phyloP scores from a whole-genome alignment of 2,113 vertebrate species.

The Falcunculus frontatus region DNA sequence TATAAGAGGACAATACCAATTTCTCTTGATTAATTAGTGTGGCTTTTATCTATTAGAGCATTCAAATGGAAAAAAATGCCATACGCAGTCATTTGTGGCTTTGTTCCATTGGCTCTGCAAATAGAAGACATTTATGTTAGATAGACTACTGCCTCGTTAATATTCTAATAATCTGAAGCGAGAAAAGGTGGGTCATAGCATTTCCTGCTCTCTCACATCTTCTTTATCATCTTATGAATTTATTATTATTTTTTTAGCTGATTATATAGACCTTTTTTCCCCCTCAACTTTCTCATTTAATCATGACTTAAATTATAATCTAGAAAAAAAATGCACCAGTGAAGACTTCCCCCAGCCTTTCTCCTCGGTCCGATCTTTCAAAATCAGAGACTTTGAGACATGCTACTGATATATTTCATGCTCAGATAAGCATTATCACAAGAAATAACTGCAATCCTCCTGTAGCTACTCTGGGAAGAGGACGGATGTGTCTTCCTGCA shows the following conservation, averaged over 20 bases:
- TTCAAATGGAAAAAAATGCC: constrained; percentile 65
- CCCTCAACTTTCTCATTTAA: not conserved
- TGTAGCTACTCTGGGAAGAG: constrained; percentile 69
- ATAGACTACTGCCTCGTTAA: not conserved
- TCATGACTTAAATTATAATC: not conserved
- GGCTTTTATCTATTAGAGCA: not conserved
- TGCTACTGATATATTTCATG: not conserved
- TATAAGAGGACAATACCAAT: not conserved
- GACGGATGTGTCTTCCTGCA: constrained; percentile 50
- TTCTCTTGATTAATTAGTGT: not conserved
- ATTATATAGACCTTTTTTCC: not conserved
- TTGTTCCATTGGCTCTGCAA: constrained; percentile 76
- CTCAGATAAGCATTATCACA: not conserved
- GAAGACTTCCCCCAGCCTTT: not conserved
- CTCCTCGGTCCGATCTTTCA: not conserved
- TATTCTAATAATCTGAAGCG: not conserved
- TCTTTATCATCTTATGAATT: not conserved
- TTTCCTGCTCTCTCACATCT: not conserved
- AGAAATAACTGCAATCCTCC: constrained; percentile 53
- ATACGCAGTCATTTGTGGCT: constrained; percentile 90
- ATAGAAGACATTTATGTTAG: constrained; percentile 77
- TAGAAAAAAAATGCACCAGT: not conserved
- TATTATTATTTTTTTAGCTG: not conserved
- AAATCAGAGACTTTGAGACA: not conserved
- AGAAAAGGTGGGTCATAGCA: not conserved